These are phyloP conservation scores for Nephrotoma flavescens DNA, from an alignment of 2,888 invertebrate species.

Conservation along the genomic window DNA sequence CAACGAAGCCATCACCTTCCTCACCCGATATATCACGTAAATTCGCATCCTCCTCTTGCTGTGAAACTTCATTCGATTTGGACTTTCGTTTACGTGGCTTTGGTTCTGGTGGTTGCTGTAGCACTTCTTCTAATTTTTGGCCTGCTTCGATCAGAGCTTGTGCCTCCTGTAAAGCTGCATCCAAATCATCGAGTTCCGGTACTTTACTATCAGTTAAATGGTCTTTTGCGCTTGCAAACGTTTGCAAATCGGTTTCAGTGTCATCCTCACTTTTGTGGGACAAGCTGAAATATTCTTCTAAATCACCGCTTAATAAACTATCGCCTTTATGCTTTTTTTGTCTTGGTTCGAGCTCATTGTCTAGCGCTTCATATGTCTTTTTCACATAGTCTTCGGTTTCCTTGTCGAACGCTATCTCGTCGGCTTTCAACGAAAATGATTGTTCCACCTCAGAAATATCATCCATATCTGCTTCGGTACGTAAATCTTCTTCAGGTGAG, in stretches of 20 bases:
- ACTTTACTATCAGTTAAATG: slow-evolving; percentile 30
- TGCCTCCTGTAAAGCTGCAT: slow-evolving; percentile 19
- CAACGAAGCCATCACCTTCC: slow-evolving; percentile 37
- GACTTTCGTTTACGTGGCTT: slow-evolving; percentile 14
- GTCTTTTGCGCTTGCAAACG: slow-evolving; percentile 51
- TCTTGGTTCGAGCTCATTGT: slow-evolving; percentile 40
- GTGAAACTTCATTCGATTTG: slow-evolving; percentile 23
- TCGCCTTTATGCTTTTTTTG: slow-evolving; percentile 46
- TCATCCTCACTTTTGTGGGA: slow-evolving; percentile 38
- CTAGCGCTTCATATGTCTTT: slow-evolving; percentile 31
- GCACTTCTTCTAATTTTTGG: slow-evolving; percentile 8
- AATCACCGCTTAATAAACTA: slow-evolving; percentile 41
- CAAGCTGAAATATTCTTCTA: slow-evolving; percentile 50
- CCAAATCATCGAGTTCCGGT: slow-evolving; percentile 26
- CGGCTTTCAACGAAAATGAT: slow-evolving; percentile 36
- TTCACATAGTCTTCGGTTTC: slow-evolving; percentile 33
- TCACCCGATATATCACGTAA: slow-evolving; percentile 39
- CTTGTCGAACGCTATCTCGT: slow-evolving; percentile 33
- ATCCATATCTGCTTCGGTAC: slow-evolving; percentile 76
- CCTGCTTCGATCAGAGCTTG: slow-evolving; percentile 9
- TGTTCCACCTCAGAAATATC: slow-evolving; percentile 69
- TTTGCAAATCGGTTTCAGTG: slow-evolving; percentile 47
- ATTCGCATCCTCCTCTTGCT: slow-evolving; percentile 31
- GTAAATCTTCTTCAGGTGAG: slow-evolving; percentile 59
- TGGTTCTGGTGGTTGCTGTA: slow-evolving; percentile 19